Percentiles rank a stretch among this genome's conserved stretches.
phyloP scores from a whole-genome alignment of 1,140 invertebrate genomes.

The Drosophila teissieri region DNA sequence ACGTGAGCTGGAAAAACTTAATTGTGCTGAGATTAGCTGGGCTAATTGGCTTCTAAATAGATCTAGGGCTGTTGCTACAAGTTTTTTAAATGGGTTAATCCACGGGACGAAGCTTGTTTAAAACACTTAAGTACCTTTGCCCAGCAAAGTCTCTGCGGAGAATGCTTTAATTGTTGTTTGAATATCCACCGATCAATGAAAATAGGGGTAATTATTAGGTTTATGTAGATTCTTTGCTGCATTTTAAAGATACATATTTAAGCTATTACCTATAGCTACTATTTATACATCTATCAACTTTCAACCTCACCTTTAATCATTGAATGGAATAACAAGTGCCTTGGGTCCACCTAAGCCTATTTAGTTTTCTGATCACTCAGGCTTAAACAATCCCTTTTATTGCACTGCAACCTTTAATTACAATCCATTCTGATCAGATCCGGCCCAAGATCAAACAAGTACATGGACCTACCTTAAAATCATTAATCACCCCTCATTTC shows the following conservation, averaged over 20 bases:
- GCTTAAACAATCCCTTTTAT: constrained; percentile 3
- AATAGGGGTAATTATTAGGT: background rate
- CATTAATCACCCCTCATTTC: background rate
- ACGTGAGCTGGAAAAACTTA: background rate
- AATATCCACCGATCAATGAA: background rate
- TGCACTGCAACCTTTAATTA: background rate
- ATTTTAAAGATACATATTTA: background rate
- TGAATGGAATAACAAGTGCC: background rate
- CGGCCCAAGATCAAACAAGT: constrained; percentile 11
- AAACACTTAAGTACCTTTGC: background rate
- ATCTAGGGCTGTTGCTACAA: background rate
- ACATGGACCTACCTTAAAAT: constrained; percentile 9
- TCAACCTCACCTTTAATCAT: background rate
- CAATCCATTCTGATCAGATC: background rate
- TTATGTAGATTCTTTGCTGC: background rate
- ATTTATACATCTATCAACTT: background rate
- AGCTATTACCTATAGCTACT: background rate
- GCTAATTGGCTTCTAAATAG: constrained; percentile 5
- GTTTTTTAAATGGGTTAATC: background rate
- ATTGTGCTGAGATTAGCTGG: background rate
- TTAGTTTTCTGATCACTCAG: background rate
- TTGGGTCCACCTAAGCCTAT: background rate
- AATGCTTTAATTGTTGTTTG: background rate
- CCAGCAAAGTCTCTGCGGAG: background rate
- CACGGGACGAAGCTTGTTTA: background rate